Evolutionary conservation across 2,797 vertebrate species (phyloP).

Genomic region (Betta splendens): DNA sequence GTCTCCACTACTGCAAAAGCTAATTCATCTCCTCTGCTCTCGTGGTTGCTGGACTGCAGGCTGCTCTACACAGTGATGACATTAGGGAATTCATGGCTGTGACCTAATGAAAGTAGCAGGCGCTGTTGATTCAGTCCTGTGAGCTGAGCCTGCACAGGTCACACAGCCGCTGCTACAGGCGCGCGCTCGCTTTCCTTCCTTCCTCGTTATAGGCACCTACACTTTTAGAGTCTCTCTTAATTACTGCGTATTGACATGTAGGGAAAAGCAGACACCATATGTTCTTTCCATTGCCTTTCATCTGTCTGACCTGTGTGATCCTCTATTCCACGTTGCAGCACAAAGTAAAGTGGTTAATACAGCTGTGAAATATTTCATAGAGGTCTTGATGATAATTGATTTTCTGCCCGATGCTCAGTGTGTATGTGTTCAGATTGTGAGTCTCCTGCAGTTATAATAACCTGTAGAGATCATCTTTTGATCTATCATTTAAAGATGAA

Average conservation of each 20-base stretch:
- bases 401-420: constrained; percentile 44
- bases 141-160: constrained; percentile 12
- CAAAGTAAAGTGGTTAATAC: constrained; percentile 44
- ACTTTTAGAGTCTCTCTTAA: constrained; percentile 36
- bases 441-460: constrained; percentile 39
- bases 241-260: constrained; percentile 15
- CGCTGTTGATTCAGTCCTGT: constrained; percentile 38
- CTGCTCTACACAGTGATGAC: constrained; percentile 26
- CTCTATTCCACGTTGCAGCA: constrained; percentile 7
- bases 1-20: background rate
- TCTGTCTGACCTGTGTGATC: constrained; percentile 36
- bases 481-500: constrained; percentile 60
- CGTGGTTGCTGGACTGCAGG: background rate
- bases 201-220: background rate
- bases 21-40: constrained; percentile 31
- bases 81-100: constrained; percentile 30
- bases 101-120: constrained; percentile 43
- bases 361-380: constrained; percentile 55
- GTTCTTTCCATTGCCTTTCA: constrained; percentile 40
- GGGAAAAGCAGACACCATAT: constrained; percentile 14
- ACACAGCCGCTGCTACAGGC: constrained; percentile 1
- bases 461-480: constrained; percentile 53
- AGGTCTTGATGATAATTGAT: constrained; percentile 63
- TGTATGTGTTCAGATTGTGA: constrained; percentile 4
- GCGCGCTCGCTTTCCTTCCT: constrained; percentile 2